phyloP scores from a whole-genome alignment of 2,113 vertebrate genomes.

The Falcunculus frontatus region DNA sequence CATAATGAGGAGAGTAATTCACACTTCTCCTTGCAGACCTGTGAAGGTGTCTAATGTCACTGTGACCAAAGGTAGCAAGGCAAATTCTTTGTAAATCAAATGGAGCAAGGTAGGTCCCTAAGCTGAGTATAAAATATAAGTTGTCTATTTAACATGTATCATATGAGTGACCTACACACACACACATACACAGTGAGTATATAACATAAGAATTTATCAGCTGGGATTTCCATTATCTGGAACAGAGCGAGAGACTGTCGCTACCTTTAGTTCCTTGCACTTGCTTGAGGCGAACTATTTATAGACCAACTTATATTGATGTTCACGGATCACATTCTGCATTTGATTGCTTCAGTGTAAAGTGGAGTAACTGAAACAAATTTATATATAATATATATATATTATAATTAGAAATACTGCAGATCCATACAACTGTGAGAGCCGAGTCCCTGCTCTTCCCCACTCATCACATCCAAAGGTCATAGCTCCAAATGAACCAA shows the following conservation, averaged over 20 bases:
- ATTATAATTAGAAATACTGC: background rate
- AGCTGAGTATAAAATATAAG: background rate
- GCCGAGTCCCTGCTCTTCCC: background rate
- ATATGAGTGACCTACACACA: background rate
- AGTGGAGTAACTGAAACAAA: background rate
- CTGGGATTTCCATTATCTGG: background rate
- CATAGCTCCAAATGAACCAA: background rate
- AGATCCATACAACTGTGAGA: background rate
- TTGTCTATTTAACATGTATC: background rate
- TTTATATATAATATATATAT: too few relatives aligned
- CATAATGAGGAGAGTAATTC: background rate
- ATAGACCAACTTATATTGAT: background rate
- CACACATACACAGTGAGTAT: background rate
- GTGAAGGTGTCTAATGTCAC: background rate
- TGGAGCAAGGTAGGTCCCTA: background rate
- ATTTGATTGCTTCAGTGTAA: background rate
- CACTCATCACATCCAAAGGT: background rate
- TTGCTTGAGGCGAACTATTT: background rate
- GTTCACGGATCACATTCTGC: background rate
- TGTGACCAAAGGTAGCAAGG: background rate
- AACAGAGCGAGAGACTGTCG: background rate
- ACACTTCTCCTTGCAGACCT: background rate
- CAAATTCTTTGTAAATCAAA: background rate
- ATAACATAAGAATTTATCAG: background rate
- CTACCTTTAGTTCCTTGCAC: background rate